Conservation (phyloP, 2,113 vertebrate species). For the Pituophis catenifer region DNA sequence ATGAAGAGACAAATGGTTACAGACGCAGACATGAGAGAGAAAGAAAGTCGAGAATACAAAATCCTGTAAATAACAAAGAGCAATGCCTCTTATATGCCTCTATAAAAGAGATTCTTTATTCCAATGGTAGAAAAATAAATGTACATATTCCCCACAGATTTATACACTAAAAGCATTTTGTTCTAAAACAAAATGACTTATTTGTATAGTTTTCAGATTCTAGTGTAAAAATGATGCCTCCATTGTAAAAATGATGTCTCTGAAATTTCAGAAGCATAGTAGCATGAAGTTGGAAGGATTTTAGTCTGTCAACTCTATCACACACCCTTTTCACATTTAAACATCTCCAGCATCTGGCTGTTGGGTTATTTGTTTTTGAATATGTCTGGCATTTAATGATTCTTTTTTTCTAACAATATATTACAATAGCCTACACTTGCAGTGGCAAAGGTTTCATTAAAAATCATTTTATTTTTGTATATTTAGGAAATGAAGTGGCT, state of each 20-base stretch:
- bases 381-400: neutral
- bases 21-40: neutral
- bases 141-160: neutral
- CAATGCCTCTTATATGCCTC: neutral
- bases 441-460: constrained; percentile 50
- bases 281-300: neutral
- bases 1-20: neutral
- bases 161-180: neutral
- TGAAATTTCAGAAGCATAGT: neutral
- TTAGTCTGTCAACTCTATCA: neutral
- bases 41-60: neutral
- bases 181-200: neutral
- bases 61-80: neutral
- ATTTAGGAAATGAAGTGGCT: constrained; percentile 52
- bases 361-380: neutral
- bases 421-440: constrained; percentile 23
- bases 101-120: neutral
- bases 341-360: neutral
- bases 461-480: constrained; percentile 38
- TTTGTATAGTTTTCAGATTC: neutral
- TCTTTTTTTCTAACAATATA: neutral
- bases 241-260: neutral
- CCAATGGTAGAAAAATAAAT: neutral
- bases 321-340: neutral
- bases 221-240: neutral